Evolutionary conservation across 2,797 vertebrate species (phyloP).

Genomic region (Gambelia wislizenii): DNA sequence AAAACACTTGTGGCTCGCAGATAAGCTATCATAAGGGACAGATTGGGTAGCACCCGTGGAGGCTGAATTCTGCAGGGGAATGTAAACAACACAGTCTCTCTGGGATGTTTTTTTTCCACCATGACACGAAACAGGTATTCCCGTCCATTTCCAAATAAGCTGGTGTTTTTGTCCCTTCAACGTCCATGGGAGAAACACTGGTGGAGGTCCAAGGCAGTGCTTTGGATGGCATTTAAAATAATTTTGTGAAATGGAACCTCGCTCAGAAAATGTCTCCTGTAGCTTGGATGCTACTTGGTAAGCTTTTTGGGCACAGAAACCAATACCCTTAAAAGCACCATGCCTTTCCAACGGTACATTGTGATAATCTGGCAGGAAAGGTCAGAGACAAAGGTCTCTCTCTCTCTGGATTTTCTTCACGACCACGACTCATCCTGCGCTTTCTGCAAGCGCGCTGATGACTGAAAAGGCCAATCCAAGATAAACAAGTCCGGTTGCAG

Average conservation of each 20-base stretch:
- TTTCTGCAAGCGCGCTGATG: too few species aligned
- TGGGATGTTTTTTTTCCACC: background rate
- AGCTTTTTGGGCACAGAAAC: background rate
- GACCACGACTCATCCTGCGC: too few species aligned
- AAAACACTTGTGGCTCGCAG: background rate
- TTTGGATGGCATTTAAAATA: background rate
- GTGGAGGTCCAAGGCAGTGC: background rate
- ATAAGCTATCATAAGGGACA: fast-evolving
- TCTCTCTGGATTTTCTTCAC: too few species aligned
- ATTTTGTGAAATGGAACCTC: background rate
- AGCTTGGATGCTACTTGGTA: background rate
- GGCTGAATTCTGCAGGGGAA: background rate
- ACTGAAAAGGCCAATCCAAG: too few species aligned
- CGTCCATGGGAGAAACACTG: fast-evolving
- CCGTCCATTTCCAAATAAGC: slow-evolving; percentile 1
- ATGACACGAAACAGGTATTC: slow-evolving; percentile 34
- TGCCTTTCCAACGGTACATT: background rate
- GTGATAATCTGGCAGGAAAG: too few species aligned
- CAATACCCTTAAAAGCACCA: background rate
- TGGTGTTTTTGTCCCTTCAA: fast-evolving
- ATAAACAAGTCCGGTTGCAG: too few species aligned
- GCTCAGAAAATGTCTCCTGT: background rate
- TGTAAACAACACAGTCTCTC: background rate
- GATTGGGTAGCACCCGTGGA: background rate
- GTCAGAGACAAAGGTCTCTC: too few species aligned